phyloP scores from a whole-genome alignment of 2,888 invertebrate species.

The Nemotelus nigrinus region DNA sequence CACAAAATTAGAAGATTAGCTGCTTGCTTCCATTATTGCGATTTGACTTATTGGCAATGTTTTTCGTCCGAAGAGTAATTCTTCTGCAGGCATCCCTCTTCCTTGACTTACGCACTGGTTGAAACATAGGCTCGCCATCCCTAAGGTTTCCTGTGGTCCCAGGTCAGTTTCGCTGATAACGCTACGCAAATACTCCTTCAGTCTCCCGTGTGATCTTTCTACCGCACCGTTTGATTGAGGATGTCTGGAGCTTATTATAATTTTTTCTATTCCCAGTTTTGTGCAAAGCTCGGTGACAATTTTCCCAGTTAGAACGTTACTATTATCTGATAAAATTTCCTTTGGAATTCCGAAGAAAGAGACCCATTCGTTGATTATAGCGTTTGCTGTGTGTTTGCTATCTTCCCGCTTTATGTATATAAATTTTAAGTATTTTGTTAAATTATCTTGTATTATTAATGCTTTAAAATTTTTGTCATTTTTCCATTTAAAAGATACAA shows the following conservation, averaged over 20 bases:
- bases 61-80: background rate
- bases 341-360: no score
- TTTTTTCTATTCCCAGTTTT: background rate
- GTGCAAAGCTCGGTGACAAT: background rate
- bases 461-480: background rate
- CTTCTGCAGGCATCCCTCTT: background rate
- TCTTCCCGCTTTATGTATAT: background rate
- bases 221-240: background rate
- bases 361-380: no score
- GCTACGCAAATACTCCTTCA: background rate
- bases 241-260: background rate
- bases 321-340: no score
- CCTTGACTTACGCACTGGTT: background rate
- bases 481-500: slow-evolving; percentile 2
- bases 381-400: no score
- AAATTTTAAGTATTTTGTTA: background rate
- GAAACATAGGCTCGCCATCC: background rate
- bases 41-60: background rate
- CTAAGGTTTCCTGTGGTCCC: no score
- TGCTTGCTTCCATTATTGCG: background rate
- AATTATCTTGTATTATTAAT: background rate
- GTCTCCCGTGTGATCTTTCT: background rate
- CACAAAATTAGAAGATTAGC: background rate
- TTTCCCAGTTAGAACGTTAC: background rate
- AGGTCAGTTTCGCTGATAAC: background rate